Conservation (phyloP, 1,140 invertebrate species). For the Trinorchestia longiramus region DNA sequence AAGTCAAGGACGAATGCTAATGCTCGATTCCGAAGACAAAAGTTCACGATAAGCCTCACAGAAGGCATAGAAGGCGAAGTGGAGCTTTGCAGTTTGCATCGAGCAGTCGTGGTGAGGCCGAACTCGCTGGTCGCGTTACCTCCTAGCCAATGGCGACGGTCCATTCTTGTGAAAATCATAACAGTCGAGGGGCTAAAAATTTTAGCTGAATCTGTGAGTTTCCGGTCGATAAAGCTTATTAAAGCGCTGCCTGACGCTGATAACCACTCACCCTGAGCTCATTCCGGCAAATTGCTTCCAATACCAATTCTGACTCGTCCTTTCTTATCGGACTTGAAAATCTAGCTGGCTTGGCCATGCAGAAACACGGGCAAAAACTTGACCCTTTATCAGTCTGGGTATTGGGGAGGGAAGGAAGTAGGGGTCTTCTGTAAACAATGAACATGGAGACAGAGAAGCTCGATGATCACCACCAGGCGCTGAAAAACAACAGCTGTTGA, state of each 20-base stretch:
- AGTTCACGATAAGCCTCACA: not conserved
- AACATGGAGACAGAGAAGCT: not conserved
- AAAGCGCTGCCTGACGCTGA: conserved; percentile 51
- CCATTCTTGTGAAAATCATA: conserved; percentile 44
- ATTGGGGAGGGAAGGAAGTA: not conserved
- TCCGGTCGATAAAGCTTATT: conserved; percentile 55
- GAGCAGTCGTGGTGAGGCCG: not conserved
- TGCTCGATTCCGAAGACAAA: not conserved
- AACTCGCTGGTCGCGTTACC: not conserved
- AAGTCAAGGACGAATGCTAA: not conserved
- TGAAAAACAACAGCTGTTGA: not conserved
- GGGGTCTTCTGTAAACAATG: conserved; percentile 16
- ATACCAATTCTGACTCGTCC: conserved; percentile 52
- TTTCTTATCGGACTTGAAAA: conserved; percentile 55
- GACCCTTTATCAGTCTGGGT: conserved; percentile 40
- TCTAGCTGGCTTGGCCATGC: conserved; percentile 37
- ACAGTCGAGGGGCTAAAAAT: conserved; percentile 47
- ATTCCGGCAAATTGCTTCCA: conserved; percentile 54
- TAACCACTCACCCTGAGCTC: conserved; percentile 52
- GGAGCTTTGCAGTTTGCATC: conserved; percentile 7
- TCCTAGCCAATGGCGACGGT: conserved; percentile 6
- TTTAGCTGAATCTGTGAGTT: conserved; percentile 45
- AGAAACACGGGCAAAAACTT: conserved; percentile 40
- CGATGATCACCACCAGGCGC: not conserved
- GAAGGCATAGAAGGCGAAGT: not conserved